Conservation (phyloP, 2,113 vertebrate species). For the Carassius gibelio region DNA sequence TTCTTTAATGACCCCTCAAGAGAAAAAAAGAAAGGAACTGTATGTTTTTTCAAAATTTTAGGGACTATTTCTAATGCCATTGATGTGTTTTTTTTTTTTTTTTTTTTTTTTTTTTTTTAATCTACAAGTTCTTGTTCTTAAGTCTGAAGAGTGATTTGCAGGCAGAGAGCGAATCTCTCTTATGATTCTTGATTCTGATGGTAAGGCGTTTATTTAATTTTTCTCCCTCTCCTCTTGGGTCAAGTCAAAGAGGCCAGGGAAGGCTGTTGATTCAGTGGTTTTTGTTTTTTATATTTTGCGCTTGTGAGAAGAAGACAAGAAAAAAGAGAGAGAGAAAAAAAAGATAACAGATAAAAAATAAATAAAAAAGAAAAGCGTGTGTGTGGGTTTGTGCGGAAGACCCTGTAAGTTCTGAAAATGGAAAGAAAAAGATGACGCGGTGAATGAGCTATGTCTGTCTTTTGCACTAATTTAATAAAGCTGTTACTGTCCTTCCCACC, state of each 20-base stretch:
- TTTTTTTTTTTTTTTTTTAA: conserved; percentile 70
- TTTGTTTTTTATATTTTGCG: conserved; percentile 43
- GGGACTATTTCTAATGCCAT: conserved; percentile 75
- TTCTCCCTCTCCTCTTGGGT: conserved; percentile 49
- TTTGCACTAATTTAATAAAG: conserved; percentile 88
- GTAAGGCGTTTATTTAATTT: conserved; percentile 49
- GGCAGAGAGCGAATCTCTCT: conserved; percentile 53
- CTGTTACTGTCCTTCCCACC: conserved; percentile 78
- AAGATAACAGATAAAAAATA: conserved; percentile 2
- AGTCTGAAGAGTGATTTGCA: conserved; percentile 63
- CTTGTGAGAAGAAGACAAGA: conserved; percentile 63
- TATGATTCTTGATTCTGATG: conserved; percentile 57
- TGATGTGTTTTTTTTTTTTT: conserved; percentile 68
- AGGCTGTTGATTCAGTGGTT: conserved; percentile 68
- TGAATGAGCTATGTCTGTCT: conserved; percentile 83
- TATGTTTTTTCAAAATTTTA: conserved; percentile 69
- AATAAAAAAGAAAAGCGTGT: conserved; percentile 40
- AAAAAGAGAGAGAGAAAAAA: conserved; percentile 23
- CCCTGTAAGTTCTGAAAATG: conserved; percentile 64
- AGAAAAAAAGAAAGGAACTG: conserved; percentile 60
- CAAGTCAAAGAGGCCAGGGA: conserved; percentile 64
- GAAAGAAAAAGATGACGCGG: conserved; percentile 75
- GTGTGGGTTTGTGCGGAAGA: conserved; percentile 61
- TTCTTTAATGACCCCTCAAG: conserved; percentile 62
- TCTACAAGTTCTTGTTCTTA: conserved; percentile 66